Evolutionary conservation across 2,797 vertebrate genomes (phyloP).

Genomic region (Podargus strigoides): DNA sequence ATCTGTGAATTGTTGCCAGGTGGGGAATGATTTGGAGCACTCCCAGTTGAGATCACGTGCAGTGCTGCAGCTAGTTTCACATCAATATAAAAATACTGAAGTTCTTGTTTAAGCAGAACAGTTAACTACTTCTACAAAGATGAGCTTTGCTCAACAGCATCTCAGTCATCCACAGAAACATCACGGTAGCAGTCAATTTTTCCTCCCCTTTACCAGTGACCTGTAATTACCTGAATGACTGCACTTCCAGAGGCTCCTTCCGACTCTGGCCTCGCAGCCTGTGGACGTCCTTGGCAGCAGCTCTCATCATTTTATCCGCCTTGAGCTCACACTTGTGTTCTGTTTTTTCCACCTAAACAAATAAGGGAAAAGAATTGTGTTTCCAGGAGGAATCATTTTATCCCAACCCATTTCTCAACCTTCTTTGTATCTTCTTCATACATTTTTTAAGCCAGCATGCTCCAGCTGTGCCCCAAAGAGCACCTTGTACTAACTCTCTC

Average conservation of each 20-base stretch:
- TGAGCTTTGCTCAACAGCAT: not conserved
- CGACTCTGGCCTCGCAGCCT: constrained; percentile 90
- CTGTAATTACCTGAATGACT: constrained; percentile 87
- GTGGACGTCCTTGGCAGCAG: constrained; percentile 93
- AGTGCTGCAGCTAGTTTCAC: not conserved
- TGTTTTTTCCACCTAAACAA: constrained; percentile 68
- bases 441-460: not conserved
- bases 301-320: constrained; percentile 93
- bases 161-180: not conserved
- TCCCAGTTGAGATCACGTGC: not conserved
- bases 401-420: no score
- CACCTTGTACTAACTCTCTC: not conserved
- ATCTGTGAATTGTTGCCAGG: not conserved
- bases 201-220: not conserved
- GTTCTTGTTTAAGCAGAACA: not conserved
- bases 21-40: not conserved
- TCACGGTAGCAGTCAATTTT: not conserved
- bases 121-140: not conserved
- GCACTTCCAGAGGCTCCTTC: constrained; percentile 91
- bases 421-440: not conserved
- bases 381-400: not conserved
- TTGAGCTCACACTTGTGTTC: constrained; percentile 87
- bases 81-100: not conserved
- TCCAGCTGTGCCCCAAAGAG: not conserved
- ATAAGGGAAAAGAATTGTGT: not conserved